Base-by-base conservation (phyloP, 2,797 vertebrate species). In the Enteromius argenteus region DNA sequence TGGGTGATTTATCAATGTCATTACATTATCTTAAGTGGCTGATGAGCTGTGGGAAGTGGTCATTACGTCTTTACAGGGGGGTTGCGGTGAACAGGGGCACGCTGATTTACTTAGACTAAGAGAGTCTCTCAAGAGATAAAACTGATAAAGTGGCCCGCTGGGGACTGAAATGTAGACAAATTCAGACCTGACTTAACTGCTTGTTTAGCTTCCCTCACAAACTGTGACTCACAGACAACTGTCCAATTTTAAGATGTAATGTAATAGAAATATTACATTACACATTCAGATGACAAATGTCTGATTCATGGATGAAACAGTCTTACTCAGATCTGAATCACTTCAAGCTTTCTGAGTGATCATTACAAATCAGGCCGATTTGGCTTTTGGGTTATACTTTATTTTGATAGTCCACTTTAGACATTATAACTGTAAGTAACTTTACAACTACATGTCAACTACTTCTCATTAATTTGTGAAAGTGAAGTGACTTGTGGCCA, bases 1-100 rank as follows among this genome's bases (percentile, higher is more conserved):
- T 90, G 74, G 93, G 91, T 89, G 90, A 92, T 92, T 93, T 88
- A 90, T 92, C 90, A 79, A 86, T 83, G 87, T 90, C 90, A 92
- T 92, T 94, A 92, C 90, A 83, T 93, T 92, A 94, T 93, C 91
- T 91, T 84, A 88, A 92, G 92, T 90, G 89, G 89, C 85, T 91
- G 90, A 91, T 94, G 94, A 93, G 90, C 91, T 92, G 92, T 91
- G 88, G 90, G 88, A 92, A 92, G 91, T 89, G 88, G 84, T 86
- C 91, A 92, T 93, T 93, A 93, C 86, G 23, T 30, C 74, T 71
- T 74, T 77, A 58, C 56, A 53, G 74, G 51, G 30, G 71, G 35
- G 39, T 17, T 35, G 30, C 7, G 51, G 69, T 58, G 81, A 69
- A 78, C 51, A 42, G 27, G 23, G 62, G 62, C 81, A 56, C 15